Evolutionary conservation across 2,113 vertebrate genomes (phyloP), one percentile per base, ranked within the genome.

Genomic region (Gymnarchus niloticus): DNA sequence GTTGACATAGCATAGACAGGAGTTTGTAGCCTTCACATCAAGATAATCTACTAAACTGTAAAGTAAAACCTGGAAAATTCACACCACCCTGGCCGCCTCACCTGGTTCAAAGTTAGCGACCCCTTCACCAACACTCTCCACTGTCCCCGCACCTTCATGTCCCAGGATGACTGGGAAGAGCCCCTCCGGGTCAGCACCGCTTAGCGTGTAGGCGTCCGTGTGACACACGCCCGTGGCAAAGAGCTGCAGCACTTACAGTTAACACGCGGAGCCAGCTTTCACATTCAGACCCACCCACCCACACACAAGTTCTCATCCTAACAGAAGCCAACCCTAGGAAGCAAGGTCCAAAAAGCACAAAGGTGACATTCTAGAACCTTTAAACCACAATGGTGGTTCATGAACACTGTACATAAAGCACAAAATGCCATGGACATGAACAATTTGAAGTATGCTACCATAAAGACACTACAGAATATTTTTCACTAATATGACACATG

Each of bases 61-160:
- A 41, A 7, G 5, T 19, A 25, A 49, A 23, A 25, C 17, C n/a
- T 1, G 14, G 6, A 33, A 44, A n/a, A 46, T 1, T 5, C 17
- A 10, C 33, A n/a, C 37, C 10, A 33, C 0, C 21, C 48, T 19
- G 37, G 33, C 48, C 10, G 2, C 8, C 65, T 49, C 82, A 98
- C 98, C 98, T 19, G 96, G 92, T 90, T 97, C 97, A 84, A 99
- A 94, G 87, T 95, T 97, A 56, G 96, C 98, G 87, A 99, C 97
- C 80, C 97, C 97, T 89, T 98, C 95, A 0, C 98, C 98, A 46
- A 95, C 91, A 5, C 97, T 98, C 91, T 98, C 97, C 19, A 98
- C 96, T 1, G 95, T 88, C 1, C 97, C 96, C 2, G 93, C 93
- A 0, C 95, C 96, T 88, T 98, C 96, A 0, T 98, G 96, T 10